These are phyloP conservation scores for Dorcus hopei DNA, from an alignment of 2,888 invertebrate genomes.

Conservation along the genomic window DNA sequence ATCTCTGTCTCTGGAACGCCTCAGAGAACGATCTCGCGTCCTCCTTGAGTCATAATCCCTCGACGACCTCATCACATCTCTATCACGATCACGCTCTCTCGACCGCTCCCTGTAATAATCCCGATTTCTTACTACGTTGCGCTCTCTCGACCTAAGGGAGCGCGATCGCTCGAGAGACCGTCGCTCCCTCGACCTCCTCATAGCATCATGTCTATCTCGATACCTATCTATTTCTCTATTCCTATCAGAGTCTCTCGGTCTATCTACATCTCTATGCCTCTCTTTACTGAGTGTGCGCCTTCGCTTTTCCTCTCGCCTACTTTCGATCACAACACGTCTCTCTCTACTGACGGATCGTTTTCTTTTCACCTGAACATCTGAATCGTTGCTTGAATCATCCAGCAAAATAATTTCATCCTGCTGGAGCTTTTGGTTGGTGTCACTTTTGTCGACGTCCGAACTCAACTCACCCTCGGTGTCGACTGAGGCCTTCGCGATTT, in stretches of 20 bases:
- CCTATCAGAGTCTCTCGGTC: conserved; percentile 30
- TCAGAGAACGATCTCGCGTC: conserved; percentile 12
- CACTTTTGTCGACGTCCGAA: conserved; percentile 41
- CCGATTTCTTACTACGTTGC: conserved; percentile 14
- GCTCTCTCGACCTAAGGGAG: conserved; percentile 12
- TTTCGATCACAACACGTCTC: conserved; percentile 46
- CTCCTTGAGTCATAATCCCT: conserved; percentile 8
- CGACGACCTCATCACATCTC: conserved; percentile 16
- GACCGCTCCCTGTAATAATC: conserved; percentile 22
- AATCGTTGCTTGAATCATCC: conserved; percentile 64
- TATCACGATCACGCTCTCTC: conserved; percentile 29
- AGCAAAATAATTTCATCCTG: conserved; percentile 61
- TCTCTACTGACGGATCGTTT: conserved; percentile 48
- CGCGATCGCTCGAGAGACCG: conserved; percentile 11
- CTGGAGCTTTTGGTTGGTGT: conserved; percentile 41
- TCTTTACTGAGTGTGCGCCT: conserved; percentile 20
- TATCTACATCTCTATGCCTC: conserved; percentile 22
- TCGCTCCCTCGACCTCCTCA: conserved; percentile 33
- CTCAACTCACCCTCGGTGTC: conserved; percentile 51
- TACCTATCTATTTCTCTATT: conserved; percentile 23
- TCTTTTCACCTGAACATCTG: conserved; percentile 37
- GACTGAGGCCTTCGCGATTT: conserved; percentile 68
- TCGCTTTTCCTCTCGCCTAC: conserved; percentile 29
- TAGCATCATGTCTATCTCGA: neutral
- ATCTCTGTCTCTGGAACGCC: conserved; percentile 14